A percentile compares a stretch with the other conserved stretches of the same genome.
Conservation (phyloP, 1,140 invertebrate genomes). For the Nylanderia fulva region DNA sequence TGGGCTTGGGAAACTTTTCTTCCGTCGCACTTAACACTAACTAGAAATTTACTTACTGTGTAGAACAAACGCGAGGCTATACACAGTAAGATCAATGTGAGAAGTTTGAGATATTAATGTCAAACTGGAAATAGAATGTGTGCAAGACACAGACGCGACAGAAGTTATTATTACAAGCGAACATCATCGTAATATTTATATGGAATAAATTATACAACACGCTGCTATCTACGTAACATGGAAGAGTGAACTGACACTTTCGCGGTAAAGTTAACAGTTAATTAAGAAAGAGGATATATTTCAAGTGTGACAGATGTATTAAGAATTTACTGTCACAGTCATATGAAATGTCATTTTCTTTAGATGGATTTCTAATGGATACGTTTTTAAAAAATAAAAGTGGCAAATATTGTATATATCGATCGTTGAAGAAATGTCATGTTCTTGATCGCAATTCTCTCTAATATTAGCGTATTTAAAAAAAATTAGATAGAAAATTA, state of each 20-base stretch:
- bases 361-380: neutral
- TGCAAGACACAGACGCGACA: neutral
- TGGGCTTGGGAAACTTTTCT: neutral
- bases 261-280: slow-evolving; percentile 10
- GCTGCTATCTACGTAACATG: slow-evolving; percentile 10
- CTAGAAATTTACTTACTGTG: neutral
- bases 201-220: neutral
- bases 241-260: slow-evolving; percentile 24
- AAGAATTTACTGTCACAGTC: slow-evolving; percentile 1
- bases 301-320: neutral
- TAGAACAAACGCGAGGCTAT: neutral
- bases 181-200: neutral
- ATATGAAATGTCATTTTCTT: neutral
- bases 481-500: neutral
- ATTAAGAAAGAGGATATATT: neutral
- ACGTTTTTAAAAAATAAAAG: neutral
- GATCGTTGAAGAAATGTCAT: neutral
- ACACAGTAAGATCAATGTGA: neutral
- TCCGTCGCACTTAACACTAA: neutral
- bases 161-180: neutral
- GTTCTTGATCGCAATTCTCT: neutral
- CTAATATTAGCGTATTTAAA: neutral
- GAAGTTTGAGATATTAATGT: neutral
- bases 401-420: neutral
- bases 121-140: neutral